Evolutionary conservation across 2,797 vertebrate genomes (phyloP).

Genomic region (Xiphorhynchus erythropygius): DNA sequence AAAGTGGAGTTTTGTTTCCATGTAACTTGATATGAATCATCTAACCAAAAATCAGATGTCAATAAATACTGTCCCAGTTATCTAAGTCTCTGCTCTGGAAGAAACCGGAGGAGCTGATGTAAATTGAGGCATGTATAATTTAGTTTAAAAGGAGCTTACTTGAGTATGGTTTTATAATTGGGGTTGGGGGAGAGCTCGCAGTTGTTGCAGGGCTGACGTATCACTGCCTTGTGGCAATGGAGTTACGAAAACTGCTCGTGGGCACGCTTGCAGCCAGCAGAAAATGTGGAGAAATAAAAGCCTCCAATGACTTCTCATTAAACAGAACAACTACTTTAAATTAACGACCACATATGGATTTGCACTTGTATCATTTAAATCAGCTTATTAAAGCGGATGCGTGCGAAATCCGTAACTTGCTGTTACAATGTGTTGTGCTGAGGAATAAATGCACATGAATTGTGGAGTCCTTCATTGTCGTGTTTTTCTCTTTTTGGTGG

Average conservation of each 20-base stretch:
- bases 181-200: background rate
- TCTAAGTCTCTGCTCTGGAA: background rate
- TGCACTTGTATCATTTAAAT: background rate
- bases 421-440: background rate
- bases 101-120: background rate
- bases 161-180: background rate
- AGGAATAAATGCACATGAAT: background rate
- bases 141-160: background rate
- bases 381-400: background rate
- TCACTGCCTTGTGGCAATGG: background rate
- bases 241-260: background rate
- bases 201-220: background rate
- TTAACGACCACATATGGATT: accelerated
- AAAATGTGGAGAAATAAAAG: background rate
- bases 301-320: background rate
- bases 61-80: background rate
- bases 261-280: background rate
- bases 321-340: background rate
- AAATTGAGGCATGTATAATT: background rate
- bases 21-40: background rate
- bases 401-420: background rate
- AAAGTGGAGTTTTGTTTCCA: background rate
- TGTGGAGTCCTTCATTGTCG: accelerated
- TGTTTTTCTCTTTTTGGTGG: background rate
- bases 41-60: background rate